Percentiles rank a stretch among this genome's conserved stretches.
These are phyloP conservation scores for Parnassius apollo DNA, from an alignment of 2,888 invertebrate genomes.

Conservation along the genomic window DNA sequence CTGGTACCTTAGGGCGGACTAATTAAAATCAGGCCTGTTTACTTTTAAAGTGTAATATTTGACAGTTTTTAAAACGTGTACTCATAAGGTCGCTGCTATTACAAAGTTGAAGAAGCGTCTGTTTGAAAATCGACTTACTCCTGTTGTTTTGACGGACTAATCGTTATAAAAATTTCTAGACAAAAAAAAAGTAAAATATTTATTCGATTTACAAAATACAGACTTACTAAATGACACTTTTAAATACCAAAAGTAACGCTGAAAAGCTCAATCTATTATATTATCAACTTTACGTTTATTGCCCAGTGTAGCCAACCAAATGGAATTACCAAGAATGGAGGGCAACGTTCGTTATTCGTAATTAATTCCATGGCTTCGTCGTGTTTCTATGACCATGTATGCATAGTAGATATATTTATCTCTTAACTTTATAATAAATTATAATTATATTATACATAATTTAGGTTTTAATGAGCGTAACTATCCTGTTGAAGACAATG, in stretches of 20 bases:
- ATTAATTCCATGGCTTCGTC: constrained; percentile 20
- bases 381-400: constrained; percentile 17
- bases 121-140: too few relatives aligned
- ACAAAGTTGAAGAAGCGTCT: too few relatives aligned
- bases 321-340: constrained; percentile 27
- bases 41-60: constrained; percentile 13
- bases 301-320: constrained; percentile 28
- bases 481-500: neutral
- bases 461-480: neutral
- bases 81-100: neutral
- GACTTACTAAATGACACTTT: too few relatives aligned
- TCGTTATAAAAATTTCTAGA: too few relatives aligned
- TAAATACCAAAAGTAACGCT: neutral
- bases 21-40: constrained; percentile 20
- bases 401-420: constrained; percentile 7
- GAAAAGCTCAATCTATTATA: neutral
- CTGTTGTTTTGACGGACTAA: too few relatives aligned
- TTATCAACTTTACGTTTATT: constrained; percentile 22
- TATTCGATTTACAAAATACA: too few relatives aligned
- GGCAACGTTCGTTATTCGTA: constrained; percentile 25
- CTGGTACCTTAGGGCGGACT: constrained; percentile 5
- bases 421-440: constrained; percentile 9
- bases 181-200: too few relatives aligned
- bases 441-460: neutral
- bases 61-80: constrained; percentile 8